Conservation (phyloP, 2,797 vertebrate species). For the Alexandromys oeconomus region DNA sequence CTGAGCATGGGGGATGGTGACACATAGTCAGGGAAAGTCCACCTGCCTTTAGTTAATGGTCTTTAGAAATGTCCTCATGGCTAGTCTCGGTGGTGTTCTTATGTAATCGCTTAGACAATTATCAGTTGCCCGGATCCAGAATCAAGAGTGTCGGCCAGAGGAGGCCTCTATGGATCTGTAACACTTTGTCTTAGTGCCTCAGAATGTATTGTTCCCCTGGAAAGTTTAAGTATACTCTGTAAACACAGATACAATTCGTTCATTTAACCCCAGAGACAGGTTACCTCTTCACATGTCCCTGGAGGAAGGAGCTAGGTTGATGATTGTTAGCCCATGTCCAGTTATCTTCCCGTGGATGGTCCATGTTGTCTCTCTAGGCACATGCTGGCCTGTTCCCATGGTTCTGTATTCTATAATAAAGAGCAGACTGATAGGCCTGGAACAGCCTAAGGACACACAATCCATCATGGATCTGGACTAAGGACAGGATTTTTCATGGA, state of each 20-base stretch:
- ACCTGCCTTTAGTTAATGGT: neutral
- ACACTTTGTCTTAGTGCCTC: neutral
- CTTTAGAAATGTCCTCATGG: neutral
- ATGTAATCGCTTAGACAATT: neutral
- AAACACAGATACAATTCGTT: neutral
- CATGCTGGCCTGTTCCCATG: neutral
- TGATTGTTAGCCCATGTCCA: neutral
- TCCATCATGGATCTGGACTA: neutral
- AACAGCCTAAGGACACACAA: neutral
- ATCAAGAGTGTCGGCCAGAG: neutral
- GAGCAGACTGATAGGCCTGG: neutral
- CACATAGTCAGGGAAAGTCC: neutral
- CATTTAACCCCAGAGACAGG: too few relatives aligned
- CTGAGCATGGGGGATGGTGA: accelerated
- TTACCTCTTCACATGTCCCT: neutral
- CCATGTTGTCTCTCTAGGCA: neutral
- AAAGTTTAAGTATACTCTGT: neutral
- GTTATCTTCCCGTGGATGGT: neutral
- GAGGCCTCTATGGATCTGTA: neutral
- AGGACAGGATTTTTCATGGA: neutral
- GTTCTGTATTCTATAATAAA: neutral
- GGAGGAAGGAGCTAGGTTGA: neutral
- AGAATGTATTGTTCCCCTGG: neutral
- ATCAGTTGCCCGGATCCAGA: neutral
- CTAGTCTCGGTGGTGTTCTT: neutral